Base-by-base conservation (phyloP, 2,888 invertebrate genomes). In the Euzophera pinguis region DNA sequence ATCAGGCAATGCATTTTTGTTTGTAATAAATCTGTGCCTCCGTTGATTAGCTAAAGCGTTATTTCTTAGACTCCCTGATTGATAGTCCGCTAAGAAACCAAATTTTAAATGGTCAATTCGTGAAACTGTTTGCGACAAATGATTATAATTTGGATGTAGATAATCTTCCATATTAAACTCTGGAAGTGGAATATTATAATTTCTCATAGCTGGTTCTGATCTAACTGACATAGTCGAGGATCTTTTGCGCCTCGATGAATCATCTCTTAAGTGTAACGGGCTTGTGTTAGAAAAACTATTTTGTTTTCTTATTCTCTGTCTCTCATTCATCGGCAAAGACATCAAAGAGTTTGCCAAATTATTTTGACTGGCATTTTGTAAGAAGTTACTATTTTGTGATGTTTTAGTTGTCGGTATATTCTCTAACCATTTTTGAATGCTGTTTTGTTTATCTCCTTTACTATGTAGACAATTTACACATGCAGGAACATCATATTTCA, bases 351-450 rank as follows among this genome's bases (percentile, higher is more conserved):
- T 82, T 0, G 78, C 71, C 50, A 83, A 63, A 50, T 73, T 67
- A 47, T 71, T 76, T 57, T 74, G 73, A 59, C 62, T 78, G 50
- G 67, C 41, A 52, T 71, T 75, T 43, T 72, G 64, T 50, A 71
- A 52, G 47, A 72, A 69, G 9, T 86, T 84, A 47, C 69, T 80
- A 48, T 69, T 81, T 56, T 79, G 77, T 3, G 75, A 60, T 59
- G 81, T 81, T 65, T 89, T 88, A 14, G 67, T 70, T 53, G 75
- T 74, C 37, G 94, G 94, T 47, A 95, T 93, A 62, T 94, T 93
- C 79, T 95, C 95, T 38, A 95, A 75, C 95, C 95, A 95, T 75
- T 94, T 93, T 56, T 93, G 90, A 47, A 95, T 95, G 71, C 93
- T 95, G 62, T 91, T 92, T 67, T 95, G 94, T 71, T 95, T 95